Base-by-base conservation (phyloP, 2,113 vertebrate genomes). In the Amia ocellicauda region DNA sequence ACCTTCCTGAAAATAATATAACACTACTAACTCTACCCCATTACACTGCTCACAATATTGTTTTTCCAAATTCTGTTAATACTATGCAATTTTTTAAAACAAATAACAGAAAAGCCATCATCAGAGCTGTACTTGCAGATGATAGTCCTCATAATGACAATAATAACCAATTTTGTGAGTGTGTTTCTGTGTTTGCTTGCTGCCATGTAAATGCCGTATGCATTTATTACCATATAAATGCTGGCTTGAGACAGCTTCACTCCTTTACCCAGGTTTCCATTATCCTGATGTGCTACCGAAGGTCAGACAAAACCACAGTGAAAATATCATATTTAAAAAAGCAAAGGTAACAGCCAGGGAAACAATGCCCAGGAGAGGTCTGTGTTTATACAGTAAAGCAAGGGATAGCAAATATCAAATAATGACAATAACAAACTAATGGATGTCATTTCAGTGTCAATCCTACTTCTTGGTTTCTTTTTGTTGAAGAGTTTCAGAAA, bases 251-350 rank as follows among this genome's bases (percentile, higher is more conserved):
- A 47, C 45, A 47, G 45, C 45, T 47, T 19, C 45, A 47, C 2
- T 2, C n/a, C 45, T 17, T 1, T 7, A 7, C 11, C 9, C 16
- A 47, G 45, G 16, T 16, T 47, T 47, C 45, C 45, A 47, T 47
- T 47, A 47, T 47, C 45, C 45, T 47, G 45, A 47, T 16, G 20
- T 16, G 36, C 24, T 17, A 24, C 64, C 24, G 49, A 66, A 60
- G 57, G 57, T 52, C 49, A 53, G 24, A 28, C n/a, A 9, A 28
- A 60, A 53, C 47, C 49, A 45, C 57, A 43, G 58, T 19, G 24
- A 66, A 66, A 66, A 31, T n/a, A 60, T 53, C 58, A 43, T 23
- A 66, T 66, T 59, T 60, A 24, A 42, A 41, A 53, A 63, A 54
- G 27, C 55, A 57, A 66, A 54, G 57, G 57, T 66, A 59, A 60